Conservation (phyloP, 2,797 vertebrate species). For the Sebastes dallii region DNA sequence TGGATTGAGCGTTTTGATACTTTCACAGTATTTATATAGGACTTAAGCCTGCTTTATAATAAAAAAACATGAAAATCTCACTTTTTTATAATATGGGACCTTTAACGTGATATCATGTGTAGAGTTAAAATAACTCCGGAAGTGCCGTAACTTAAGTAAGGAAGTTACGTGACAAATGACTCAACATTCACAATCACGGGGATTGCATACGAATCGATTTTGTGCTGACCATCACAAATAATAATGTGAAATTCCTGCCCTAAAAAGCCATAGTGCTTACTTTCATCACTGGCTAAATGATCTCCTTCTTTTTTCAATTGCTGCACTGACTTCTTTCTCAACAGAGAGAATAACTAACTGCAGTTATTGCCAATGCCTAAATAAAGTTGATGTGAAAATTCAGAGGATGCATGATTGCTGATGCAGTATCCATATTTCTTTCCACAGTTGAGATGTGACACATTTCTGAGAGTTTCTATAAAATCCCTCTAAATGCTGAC, state of each 20-base stretch:
- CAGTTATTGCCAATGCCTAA: not conserved
- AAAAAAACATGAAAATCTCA: no score
- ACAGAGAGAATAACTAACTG: not conserved
- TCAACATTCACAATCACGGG: no score
- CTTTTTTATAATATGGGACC: no score
- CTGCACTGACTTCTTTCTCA: not conserved
- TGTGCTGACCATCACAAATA: no score
- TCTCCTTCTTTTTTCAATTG: not conserved
- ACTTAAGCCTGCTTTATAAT: no score
- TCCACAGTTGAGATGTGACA: not conserved
- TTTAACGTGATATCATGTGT: no score
- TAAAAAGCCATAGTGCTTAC: not conserved
- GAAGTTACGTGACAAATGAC: no score
- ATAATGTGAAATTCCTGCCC: not conserved
- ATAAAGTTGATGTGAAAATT: not conserved
- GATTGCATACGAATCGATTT: no score
- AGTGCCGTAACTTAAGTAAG: no score
- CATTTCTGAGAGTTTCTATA: constrained; percentile 3
- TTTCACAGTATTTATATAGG: no score
- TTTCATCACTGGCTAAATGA: not conserved
- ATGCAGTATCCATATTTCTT: not conserved
- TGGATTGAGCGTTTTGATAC: no score
- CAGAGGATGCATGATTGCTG: not conserved
- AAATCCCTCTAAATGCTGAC: constrained; percentile 29
- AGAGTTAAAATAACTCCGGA: no score